Conservation (phyloP, 1,140 invertebrate species). For the Gonatopus flavifemur region DNA sequence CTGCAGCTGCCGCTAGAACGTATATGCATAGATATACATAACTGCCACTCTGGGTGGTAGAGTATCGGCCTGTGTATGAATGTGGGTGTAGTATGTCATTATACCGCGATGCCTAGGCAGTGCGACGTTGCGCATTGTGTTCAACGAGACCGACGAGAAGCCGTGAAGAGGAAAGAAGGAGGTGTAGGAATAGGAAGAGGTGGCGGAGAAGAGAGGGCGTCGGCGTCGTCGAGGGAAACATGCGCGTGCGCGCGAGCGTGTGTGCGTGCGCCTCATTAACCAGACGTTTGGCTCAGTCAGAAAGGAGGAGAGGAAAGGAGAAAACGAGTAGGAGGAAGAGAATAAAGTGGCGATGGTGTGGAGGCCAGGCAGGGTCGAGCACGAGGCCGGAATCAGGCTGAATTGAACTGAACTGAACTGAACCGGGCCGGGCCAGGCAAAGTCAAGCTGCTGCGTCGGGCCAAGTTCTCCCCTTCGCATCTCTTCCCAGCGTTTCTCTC, state of each 20-base stretch:
- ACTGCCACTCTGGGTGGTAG: conserved; percentile 25
- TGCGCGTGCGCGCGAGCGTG: conserved; percentile 45
- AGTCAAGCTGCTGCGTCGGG: conserved; percentile 17
- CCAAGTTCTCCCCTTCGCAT: conserved; percentile 17
- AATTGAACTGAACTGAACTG: no score
- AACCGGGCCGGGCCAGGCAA: conserved; percentile 20
- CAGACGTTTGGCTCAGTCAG: conserved; percentile 36
- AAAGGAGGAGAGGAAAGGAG: conserved; percentile 15
- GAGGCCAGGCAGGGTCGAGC: conserved; percentile 27
- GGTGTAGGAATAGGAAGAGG: conserved; percentile 10
- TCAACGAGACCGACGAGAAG: conserved; percentile 15
- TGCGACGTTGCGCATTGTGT: conserved; percentile 45
- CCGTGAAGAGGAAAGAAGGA: conserved; percentile 26
- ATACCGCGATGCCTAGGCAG: conserved; percentile 49
- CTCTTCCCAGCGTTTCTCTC: conserved; percentile 12
- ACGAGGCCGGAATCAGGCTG: no score
- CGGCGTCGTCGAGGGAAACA: conserved; percentile 22
- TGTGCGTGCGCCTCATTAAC: conserved; percentile 50
- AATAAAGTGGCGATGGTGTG: conserved; percentile 9
- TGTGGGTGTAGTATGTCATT: conserved; percentile 52
- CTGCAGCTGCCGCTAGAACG: neutral
- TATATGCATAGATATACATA: neutral
- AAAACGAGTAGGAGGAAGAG: conserved; percentile 3
- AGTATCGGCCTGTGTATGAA: conserved; percentile 31
- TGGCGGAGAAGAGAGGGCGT: conserved; percentile 17